Evolutionary conservation across 2,113 vertebrate species (phyloP).

Genomic region (Scopus umbretta): DNA sequence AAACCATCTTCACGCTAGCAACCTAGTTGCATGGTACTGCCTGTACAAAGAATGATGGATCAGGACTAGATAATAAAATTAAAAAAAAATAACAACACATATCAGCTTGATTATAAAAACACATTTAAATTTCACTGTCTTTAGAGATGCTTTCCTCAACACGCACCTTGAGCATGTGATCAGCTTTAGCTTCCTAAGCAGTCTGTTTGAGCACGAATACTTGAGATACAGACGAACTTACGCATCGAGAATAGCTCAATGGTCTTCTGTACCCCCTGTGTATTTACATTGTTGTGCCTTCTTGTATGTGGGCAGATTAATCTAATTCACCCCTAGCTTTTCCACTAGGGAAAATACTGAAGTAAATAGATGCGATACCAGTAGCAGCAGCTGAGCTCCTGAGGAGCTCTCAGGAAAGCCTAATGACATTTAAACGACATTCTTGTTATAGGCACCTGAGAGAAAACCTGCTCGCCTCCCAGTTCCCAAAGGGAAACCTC

Average conservation of each 20-base stretch:
- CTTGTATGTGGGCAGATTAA: neutral
- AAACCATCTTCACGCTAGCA: neutral
- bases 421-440: fast-evolving
- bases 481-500: neutral
- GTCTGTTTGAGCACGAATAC: neutral
- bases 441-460: neutral
- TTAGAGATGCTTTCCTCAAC: neutral
- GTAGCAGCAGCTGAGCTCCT: neutral
- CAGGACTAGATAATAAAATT: neutral
- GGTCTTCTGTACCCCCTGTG: neutral
- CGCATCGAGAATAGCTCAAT: neutral
- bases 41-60: too few species aligned
- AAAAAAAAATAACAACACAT: too few species aligned
- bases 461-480: neutral
- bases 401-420: neutral
- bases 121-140: neutral
- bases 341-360: neutral
- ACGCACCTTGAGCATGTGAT: fast-evolving
- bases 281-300: neutral
- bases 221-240: neutral
- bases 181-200: neutral
- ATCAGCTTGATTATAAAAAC: neutral
- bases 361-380: fast-evolving
- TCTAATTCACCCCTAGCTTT: neutral
- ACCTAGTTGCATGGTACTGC: too few species aligned